Evolutionary conservation across 2,797 vertebrate species (phyloP).

Genomic region (Hyperoplus immaculatus): DNA sequence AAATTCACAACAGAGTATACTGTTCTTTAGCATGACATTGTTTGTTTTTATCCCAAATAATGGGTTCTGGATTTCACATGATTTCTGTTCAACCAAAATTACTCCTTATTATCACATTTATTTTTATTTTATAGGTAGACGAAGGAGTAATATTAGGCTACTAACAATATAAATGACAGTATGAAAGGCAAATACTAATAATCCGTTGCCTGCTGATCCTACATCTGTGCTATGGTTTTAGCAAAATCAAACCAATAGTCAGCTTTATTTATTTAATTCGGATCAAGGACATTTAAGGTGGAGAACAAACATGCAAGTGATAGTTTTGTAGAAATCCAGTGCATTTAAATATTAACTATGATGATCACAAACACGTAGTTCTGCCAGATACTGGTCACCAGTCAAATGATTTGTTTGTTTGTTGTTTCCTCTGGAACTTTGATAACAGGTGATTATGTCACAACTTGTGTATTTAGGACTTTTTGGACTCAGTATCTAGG

Average conservation of each 20-base stretch:
- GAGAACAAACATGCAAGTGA: neutral
- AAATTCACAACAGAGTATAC: neutral
- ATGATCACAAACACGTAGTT: neutral
- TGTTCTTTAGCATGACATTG: neutral
- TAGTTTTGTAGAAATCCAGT: neutral
- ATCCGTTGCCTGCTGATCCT: neutral
- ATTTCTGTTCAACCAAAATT: neutral
- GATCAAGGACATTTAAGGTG: neutral
- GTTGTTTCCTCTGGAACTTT: neutral
- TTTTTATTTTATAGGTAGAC: neutral
- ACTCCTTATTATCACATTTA: neutral
- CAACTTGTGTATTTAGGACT: conserved; percentile 8
- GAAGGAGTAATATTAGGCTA: neutral
- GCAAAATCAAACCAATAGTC: neutral
- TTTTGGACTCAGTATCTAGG: neutral
- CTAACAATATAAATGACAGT: neutral
- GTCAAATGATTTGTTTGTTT: neutral
- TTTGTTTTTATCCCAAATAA: neutral
- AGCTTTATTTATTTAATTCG: neutral
- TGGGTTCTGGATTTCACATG: neutral
- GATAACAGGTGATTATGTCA: conserved; percentile 13
- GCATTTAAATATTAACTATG: neutral
- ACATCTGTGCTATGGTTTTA: neutral
- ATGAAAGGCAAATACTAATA: neutral
- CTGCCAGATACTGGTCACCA: no score